Evolutionary conservation across 2,113 vertebrate species (phyloP), one percentile per base, ranked within the genome.

Genomic region (Notothenia rossii): DNA sequence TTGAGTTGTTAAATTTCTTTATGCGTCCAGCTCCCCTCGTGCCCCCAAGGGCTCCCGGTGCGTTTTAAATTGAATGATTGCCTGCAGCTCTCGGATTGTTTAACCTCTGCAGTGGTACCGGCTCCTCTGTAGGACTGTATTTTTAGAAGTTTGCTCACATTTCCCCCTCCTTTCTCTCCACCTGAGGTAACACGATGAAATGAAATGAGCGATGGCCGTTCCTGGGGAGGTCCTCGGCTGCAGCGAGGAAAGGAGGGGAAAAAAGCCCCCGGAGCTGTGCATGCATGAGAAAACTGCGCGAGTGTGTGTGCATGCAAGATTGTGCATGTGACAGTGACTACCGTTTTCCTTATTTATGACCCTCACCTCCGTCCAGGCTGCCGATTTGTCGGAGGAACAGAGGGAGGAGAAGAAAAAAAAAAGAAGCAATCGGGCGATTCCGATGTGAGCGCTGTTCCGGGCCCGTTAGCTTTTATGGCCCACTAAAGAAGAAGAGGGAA

Each of bases 11-110:
- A 94, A 91, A 93, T 93, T 92, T 92, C 91, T 94, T 93, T 90
- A 94, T 86, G 89, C 76, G 84, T 88, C 92, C 88, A 83, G 86
- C 88, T 93, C 86, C 77, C 81, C 86, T 85, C 25, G 80, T 67
- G 71, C 91, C 91, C 29, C 89, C 89, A 85, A 88, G 83, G 93
- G 92, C 89, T 92, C 92, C 92, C 54, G 88, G 92, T 81, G 91
- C 75, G 89, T 92, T 93, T 95, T 94, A 94, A 94, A 94, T 92
- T 94, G 95, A 95, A 94, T 93, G 94, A 94, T 95, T 93, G 93
- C 94, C 94, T 92, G 91, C 91, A 94, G 94, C 92, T 91, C 86
- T 91, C 76, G 78, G 92, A 93, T 93, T 93, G 91, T 93, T 94
- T 94, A 93, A 95, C 93, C 94, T 93, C 90, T 83, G 90, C 91